Base-by-base conservation (phyloP, 2,113 vertebrate genomes). In the Oceanites oceanicus region DNA sequence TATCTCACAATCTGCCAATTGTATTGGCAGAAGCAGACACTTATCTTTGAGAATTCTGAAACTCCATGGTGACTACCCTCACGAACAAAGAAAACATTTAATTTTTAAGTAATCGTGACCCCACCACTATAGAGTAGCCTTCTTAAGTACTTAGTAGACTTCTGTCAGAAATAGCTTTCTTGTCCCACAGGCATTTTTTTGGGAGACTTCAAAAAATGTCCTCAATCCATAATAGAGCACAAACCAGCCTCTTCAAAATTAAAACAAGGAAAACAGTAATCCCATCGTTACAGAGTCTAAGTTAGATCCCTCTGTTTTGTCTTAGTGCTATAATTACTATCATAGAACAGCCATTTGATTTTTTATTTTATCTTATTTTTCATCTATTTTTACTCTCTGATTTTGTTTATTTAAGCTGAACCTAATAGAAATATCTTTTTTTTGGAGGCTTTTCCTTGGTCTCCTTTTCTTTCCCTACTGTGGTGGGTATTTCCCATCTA, bases 381-480 rank as follows among this genome's bases (percentile, higher is more conserved):
- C 12, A 71, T 59, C 83, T 74, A 9, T 55, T 94, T 95, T 80
- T 74, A 58, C 50, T 67, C 49, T 49, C 72, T 45, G 30, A 10
- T 71, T 68, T 49, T 18, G 10, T 80, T 93, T 65, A 8, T 84
- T 90, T 73, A 71, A 92, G 63, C 38, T 80, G 72, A 83, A 66
- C 20, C 19, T 40, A 50, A 77, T 5, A 88, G 53, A 88, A 83
- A 23, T 58, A 9, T 30, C 40, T 66, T 77, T 81, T 23, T 56
- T 90, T 88, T 68, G 49, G 82, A 93, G 66, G 30, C 38, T 95
- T 62, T 91, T 80, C 32, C 50, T 83, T 10, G 7, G 12, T 80
- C n/a, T 91, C 59, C 50, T 71, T 86, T 65, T 23, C 49, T 77
- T 91, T 74, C 50, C 42, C 81, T 20, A 13, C n/a, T 5, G 0